Base-by-base conservation (phyloP, 2,797 vertebrate genomes). In the Alca torda region DNA sequence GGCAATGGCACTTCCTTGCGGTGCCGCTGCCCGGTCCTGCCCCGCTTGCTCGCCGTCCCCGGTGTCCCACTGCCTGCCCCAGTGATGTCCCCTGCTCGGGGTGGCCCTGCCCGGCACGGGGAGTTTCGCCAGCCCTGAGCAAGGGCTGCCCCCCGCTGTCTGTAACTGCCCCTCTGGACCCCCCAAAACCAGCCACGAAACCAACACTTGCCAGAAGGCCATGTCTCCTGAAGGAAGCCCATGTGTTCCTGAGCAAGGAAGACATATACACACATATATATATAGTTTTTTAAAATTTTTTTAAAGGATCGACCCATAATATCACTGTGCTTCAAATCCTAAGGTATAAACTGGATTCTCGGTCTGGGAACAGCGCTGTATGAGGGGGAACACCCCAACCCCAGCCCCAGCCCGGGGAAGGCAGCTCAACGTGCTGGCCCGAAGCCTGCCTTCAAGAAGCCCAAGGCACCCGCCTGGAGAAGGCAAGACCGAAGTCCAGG, bases 1-100 rank as follows among this genome's bases (percentile, higher is more conserved):
- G 92, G 46, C 9, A 91, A 96, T 85, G 83, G 90, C 74, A 35
- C 78, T 96, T 97, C 96, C 90, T 84, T 15, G n/a, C 28, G 9
- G 41, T 31, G 87, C 92, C 2, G 12, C 92, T 21, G 89, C 97
- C 94, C 93, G 23, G 96, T 93, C 95, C 96, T 97, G 94, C 95
- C 97, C 57, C 6, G 31, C 86, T 89, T 93, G 87, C 94, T 97
- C 96, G 94, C 41, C 16, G 10, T 43, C 56, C 48, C 19, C 4
- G 0, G 20, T 35, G 72, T 45, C 33, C 72, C 1, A 6, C 50
- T 30, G 41, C 23, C 28, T 56, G 46, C 46, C 21, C 46, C 46
- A 48, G 2, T 2, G 5, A 15, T 33, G 35, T 53, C n/a, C 20
- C 18, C 46, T 76, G 63, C 24, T 83, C 37, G 4, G 4, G 16